phyloP scores from a whole-genome alignment of 2,888 invertebrate species.

The Stenolophus ochropezus region DNA sequence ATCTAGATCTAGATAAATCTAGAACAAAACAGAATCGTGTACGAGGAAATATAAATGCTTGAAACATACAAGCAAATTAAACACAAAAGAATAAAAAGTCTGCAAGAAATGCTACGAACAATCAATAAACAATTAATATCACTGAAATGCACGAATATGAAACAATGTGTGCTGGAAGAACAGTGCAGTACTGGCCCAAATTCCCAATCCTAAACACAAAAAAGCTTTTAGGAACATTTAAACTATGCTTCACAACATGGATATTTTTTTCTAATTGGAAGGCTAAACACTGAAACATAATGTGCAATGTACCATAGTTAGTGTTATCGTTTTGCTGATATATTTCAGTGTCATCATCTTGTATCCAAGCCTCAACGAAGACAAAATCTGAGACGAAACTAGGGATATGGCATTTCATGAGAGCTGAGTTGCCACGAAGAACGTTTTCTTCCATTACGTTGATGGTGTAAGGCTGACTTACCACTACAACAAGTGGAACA shows the following conservation, averaged over 20 bases:
- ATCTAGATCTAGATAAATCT: background rate
- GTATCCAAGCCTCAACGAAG: conserved; percentile 88
- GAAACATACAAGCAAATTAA: background rate
- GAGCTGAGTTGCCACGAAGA: conserved; percentile 92
- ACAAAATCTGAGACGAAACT: conserved; percentile 96
- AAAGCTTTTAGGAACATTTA: background rate
- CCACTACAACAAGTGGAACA: conserved; percentile 74
- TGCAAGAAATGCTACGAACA: background rate
- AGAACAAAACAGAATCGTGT: background rate
- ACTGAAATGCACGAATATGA: background rate
- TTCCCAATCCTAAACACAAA: background rate
- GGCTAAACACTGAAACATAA: background rate
- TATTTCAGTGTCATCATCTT: conserved; percentile 81
- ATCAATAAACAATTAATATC: background rate
- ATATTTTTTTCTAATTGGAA: too few relatives aligned
- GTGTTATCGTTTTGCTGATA: conserved; percentile 75
- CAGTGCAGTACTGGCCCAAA: background rate
- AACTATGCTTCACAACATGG: too few relatives aligned
- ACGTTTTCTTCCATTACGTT: conserved; percentile 96
- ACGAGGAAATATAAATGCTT: background rate
- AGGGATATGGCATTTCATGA: conserved; percentile 95
- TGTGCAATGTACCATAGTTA: conserved; percentile 22
- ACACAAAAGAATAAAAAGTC: background rate
- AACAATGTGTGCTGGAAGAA: background rate
- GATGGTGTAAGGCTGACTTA: conserved; percentile 86